Evolutionary conservation across 2,113 vertebrate genomes (phyloP).

Genomic region (Pterocles gutturalis): DNA sequence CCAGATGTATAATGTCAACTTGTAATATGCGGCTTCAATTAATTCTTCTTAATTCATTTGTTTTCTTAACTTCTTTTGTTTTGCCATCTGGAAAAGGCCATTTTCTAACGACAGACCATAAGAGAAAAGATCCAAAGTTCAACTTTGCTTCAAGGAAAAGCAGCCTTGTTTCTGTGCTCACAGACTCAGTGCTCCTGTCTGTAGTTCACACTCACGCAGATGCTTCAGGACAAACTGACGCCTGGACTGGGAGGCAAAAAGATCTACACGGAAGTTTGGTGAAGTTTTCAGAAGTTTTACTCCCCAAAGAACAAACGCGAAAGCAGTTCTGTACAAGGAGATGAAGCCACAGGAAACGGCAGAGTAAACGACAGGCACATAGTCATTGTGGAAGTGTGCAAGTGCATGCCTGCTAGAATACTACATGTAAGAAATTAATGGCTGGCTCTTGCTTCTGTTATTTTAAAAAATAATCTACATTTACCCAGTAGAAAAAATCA

Average conservation of each 20-base stretch:
- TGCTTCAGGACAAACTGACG: not conserved
- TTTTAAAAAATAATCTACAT: not conserved
- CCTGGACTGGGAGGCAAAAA: not conserved
- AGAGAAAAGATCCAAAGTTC: constrained; percentile 21
- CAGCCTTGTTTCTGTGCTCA: not conserved
- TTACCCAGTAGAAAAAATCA: not conserved
- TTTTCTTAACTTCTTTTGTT: constrained; percentile 59
- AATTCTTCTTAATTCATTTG: constrained; percentile 49
- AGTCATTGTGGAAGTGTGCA: not conserved
- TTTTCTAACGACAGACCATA: constrained; percentile 28
- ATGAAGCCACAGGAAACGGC: not conserved
- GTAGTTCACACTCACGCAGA: not conserved
- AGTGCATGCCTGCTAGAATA: not conserved
- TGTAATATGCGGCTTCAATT: constrained; percentile 19
- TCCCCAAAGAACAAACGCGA: not conserved
- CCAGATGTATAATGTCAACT: constrained; percentile 56
- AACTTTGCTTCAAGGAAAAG: not conserved
- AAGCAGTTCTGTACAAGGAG: not conserved
- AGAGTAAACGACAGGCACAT: rapidly evolving
- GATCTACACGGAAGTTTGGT: not conserved
- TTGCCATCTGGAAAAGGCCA: constrained; percentile 44
- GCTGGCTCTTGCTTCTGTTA: not conserved
- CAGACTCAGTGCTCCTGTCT: not conserved
- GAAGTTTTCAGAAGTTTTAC: not conserved
- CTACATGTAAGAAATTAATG: not conserved